Evolutionary conservation across 2,797 vertebrate species (phyloP).

Genomic region (Etheostoma perlongum): DNA sequence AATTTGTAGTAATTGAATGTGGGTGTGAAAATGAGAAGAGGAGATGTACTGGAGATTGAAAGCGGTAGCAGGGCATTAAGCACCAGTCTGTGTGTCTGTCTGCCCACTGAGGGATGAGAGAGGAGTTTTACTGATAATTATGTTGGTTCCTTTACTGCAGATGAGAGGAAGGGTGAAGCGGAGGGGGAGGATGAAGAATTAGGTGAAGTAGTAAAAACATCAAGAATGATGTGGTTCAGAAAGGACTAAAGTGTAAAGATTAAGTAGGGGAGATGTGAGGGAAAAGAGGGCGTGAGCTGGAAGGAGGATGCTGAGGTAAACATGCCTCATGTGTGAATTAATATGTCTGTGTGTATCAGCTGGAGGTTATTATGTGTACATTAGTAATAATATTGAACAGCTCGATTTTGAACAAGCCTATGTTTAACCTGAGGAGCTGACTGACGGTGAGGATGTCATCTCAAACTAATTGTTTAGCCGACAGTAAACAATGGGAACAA

Average conservation of each 20-base stretch:
- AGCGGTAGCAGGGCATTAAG: constrained; percentile 41
- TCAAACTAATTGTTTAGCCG: constrained; percentile 21
- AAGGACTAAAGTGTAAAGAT: background rate
- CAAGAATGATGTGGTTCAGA: background rate
- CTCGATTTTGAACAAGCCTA: background rate
- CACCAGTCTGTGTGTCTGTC: constrained; percentile 20
- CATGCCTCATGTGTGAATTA: constrained; percentile 5
- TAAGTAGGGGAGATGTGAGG: background rate
- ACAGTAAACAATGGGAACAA: constrained; percentile 33
- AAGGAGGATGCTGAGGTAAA: background rate
- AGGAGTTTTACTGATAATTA: constrained; percentile 33
- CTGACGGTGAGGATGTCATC: constrained; percentile 20
- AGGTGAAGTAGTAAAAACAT: constrained; percentile 3
- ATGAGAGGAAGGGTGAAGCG: background rate
- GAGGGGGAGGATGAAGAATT: constrained; percentile 6
- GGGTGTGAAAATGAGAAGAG: constrained; percentile 53
- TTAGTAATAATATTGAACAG: background rate
- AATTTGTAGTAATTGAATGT: constrained; percentile 73
- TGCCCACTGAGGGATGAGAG: constrained; percentile 14
- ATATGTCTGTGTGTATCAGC: background rate
- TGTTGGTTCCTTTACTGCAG: constrained; percentile 37
- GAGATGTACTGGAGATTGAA: constrained; percentile 50
- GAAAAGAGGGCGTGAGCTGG: background rate
- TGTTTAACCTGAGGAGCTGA: background rate
- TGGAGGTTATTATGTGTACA: background rate